Percentiles rank a stretch among this genome's conserved stretches.
phyloP scores from a whole-genome alignment of 2,888 invertebrate genomes.

The Drosophila tanythrix region DNA sequence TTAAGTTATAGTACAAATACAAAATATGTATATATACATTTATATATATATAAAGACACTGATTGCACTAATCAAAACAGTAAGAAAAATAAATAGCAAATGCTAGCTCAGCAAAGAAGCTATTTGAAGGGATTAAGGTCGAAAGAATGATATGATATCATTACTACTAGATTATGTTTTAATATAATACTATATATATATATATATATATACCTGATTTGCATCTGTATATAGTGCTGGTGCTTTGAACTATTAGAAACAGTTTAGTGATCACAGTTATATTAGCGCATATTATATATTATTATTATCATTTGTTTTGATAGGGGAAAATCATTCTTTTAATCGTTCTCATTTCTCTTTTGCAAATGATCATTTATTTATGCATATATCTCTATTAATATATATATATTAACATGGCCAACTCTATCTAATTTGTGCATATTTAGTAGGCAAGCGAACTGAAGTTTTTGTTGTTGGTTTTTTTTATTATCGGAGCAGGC shows the following conservation, averaged over 20 bases:
- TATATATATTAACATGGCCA: background rate
- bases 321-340: background rate
- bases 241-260: background rate
- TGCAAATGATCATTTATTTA: background rate
- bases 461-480: constrained; percentile 1
- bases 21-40: background rate
- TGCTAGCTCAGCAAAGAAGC: background rate
- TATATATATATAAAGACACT: constrained; percentile 1
- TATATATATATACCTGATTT: background rate
- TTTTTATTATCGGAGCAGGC: constrained; percentile 28
- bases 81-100: background rate
- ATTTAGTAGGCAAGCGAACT: constrained; percentile 12
- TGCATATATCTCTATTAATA: background rate
- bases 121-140: background rate
- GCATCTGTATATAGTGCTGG: background rate
- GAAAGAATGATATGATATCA: background rate
- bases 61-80: background rate
- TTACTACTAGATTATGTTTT: background rate
- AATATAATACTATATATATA: background rate
- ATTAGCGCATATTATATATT: background rate
- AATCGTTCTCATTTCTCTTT: background rate
- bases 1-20: constrained; percentile 16
- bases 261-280: background rate
- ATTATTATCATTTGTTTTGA: background rate
- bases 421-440: constrained; percentile 19